Evolutionary conservation across 2,113 vertebrate genomes (phyloP), one percentile per base, ranked within the genome.

Genomic region (Ctenodactylus gundi): DNA sequence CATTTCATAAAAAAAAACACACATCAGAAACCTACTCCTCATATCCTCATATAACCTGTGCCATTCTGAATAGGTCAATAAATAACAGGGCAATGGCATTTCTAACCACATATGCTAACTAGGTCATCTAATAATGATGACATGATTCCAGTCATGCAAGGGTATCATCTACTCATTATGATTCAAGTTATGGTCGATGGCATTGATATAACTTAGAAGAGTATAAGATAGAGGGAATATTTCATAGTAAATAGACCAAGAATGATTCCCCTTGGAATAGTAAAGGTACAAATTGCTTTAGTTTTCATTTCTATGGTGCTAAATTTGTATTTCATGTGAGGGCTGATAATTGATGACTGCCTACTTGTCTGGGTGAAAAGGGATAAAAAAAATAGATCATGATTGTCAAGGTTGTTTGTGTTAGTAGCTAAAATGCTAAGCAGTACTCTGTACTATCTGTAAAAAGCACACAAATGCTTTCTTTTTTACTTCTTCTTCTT

Each of bases 261-360:
- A 98, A 97, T 94, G 86, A 97, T 98, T 98, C 98, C 98, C 98
- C 31, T 97, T 96, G 97, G 98, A 98, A 98, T 95, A 98, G 95
- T 97, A 98, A 98, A 98, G 97, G 97, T 98, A 98, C 95, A 98
- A 98, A 98, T 98, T 98, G 97, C 97, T 98, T 98, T 97, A 98
- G 97, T 98, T 98, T 98, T 98, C 98, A 98, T 98, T 98, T 98
- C 97, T 88, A 31, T 97, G 82, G 94, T 36, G 90, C 96, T 98
- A 98, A 98, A 98, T 98, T 98, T 98, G 97, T 98, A 97, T 98
- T 98, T 98, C 97, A 98, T 97, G 92, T 97, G 96, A 97, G 92
- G 94, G 93, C 90, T 96, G 97, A 87, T 97, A 98, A 98, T 90
- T 98, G 98, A 98, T 98, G 98, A 97, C 97, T 97, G 90, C 97